phyloP scores from a whole-genome alignment of 2,113 vertebrate genomes.

The Hippolais icterina region DNA sequence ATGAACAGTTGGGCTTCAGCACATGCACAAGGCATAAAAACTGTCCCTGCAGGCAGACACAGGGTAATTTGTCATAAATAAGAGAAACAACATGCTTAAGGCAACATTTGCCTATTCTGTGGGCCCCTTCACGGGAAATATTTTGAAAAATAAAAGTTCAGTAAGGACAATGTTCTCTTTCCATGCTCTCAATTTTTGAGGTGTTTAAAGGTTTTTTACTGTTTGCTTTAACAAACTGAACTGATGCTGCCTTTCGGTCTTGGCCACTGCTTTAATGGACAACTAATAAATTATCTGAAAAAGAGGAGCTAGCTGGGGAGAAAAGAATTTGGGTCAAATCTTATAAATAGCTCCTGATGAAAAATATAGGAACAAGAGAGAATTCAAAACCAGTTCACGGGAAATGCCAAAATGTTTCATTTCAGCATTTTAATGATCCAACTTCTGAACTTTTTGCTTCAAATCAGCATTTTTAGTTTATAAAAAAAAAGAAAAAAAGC shows the following conservation, averaged over 20 bases:
- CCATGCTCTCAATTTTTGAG: not conserved
- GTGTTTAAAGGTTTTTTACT: not conserved
- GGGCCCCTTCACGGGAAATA: not conserved
- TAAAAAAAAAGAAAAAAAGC: not conserved
- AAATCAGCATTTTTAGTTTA: not conserved
- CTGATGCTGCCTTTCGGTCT: not conserved
- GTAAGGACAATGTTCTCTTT: not conserved
- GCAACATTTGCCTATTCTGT: not conserved
- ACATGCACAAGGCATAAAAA: not conserved
- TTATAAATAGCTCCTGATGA: constrained; percentile 54
- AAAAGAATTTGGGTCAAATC: constrained; percentile 56
- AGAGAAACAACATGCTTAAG: not conserved
- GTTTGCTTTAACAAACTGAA: not conserved
- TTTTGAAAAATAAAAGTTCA: not conserved
- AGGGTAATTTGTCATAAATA: not conserved
- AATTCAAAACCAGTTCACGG: constrained; percentile 21
- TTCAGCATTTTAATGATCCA: constrained; percentile 24
- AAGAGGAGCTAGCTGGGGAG: not conserved
- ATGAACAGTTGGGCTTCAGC: not conserved
- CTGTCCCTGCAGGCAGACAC: not conserved
- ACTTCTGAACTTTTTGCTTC: not conserved
- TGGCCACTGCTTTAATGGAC: not conserved
- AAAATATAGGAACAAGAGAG: constrained; percentile 25
- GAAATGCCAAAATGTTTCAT: constrained; percentile 19
- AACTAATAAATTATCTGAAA: constrained; percentile 29